A percentile compares a stretch with the other conserved stretches of the same genome.
These are phyloP conservation scores for Synergus japonicus DNA, from an alignment of 2,888 invertebrate species.

Conservation along the genomic window DNA sequence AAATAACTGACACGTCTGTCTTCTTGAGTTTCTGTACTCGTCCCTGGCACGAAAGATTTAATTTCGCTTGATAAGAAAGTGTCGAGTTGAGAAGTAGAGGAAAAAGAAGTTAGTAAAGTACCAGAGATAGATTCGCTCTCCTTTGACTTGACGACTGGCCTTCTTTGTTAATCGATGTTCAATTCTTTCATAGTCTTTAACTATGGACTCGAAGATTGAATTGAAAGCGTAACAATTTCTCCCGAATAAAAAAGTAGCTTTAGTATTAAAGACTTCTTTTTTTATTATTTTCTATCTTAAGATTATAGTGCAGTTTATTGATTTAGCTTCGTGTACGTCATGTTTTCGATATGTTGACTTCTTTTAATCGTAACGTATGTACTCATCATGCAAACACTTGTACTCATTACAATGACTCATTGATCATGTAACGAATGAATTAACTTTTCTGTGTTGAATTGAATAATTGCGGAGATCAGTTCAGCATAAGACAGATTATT, in stretches of 20 bases:
- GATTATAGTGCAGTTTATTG: too few species aligned
- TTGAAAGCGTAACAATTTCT: not conserved
- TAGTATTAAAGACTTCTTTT: too few species aligned
- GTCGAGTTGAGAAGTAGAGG: conserved; percentile 18
- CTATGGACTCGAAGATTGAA: not conserved
- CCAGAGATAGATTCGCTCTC: not conserved
- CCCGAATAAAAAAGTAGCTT: not conserved
- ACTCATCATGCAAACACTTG: not conserved
- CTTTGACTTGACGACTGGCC: too few species aligned
- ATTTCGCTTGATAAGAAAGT: conserved; percentile 30
- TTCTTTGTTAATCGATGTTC: conserved; percentile 3
- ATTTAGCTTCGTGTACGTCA: too few species aligned
- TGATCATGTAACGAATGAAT: not conserved
- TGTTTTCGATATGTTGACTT: not conserved
- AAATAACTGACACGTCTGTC: not conserved
- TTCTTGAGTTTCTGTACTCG: not conserved
- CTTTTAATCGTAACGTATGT: not conserved
- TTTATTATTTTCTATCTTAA: too few species aligned
- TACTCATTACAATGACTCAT: not conserved
- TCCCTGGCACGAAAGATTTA: conserved; percentile 24
- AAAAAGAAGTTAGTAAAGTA: conserved; percentile 1
- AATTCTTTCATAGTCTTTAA: not conserved
- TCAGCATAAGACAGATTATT: not conserved
- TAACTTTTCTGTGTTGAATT: not conserved
- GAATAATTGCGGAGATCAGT: not conserved